Conservation (phyloP, 1,140 invertebrate species). For the Pectinophora gossypiella region DNA sequence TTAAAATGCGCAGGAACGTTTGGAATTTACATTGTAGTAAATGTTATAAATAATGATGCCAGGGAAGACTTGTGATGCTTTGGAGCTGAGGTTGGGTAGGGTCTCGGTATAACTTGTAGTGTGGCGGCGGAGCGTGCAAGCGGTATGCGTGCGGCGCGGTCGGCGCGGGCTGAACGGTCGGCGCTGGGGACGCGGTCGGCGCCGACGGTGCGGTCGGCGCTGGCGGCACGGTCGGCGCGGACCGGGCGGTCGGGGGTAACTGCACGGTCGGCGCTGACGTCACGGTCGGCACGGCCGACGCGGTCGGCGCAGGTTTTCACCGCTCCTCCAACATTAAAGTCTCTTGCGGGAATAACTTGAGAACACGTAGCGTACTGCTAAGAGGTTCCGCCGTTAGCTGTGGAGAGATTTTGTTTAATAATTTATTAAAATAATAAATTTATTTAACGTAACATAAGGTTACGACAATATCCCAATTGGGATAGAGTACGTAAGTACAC, state of each 20-base stretch:
- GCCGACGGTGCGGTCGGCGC: not conserved
- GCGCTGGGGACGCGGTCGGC: not conserved
- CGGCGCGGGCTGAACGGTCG: not conserved
- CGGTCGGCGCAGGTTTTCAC: constrained; percentile 67
- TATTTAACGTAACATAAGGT: too few relatives aligned
- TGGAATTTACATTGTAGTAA: too few relatives aligned
- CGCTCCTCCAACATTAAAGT: constrained; percentile 94
- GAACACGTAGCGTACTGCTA: constrained; percentile 84
- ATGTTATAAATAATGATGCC: too few relatives aligned
- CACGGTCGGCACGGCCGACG: not conserved
- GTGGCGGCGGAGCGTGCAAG: not conserved
- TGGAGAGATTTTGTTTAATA: too few relatives aligned
- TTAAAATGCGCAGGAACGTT: too few relatives aligned
- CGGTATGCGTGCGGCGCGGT: not conserved
- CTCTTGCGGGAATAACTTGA: constrained; percentile 94
- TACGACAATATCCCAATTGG: too few relatives aligned
- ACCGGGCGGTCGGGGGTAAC: not conserved
- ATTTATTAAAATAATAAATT: too few relatives aligned
- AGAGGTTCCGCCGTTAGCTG: constrained; percentile 88
- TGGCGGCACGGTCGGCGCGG: not conserved
- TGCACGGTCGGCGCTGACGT: not conserved
- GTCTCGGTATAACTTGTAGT: not conserved
- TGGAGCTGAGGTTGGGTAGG: not conserved
- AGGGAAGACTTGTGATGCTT: too few relatives aligned
- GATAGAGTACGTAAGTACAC: too few relatives aligned